Conservation (phyloP, 2,113 vertebrate genomes). For the Pitta sordida region DNA sequence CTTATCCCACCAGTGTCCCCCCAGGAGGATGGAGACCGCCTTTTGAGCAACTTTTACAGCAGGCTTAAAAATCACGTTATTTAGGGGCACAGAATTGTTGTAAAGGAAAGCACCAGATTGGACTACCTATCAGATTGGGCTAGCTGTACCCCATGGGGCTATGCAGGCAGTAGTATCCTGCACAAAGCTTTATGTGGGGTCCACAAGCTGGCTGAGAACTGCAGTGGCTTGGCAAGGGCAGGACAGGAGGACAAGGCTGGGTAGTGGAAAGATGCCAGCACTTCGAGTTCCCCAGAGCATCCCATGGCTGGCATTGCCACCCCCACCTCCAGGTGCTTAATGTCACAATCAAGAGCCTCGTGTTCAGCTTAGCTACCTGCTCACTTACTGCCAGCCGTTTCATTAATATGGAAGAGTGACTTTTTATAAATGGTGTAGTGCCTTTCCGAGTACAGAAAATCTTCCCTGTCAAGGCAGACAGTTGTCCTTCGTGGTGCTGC, state of each 20-base stretch:
- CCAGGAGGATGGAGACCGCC: neutral
- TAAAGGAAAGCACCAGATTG: neutral
- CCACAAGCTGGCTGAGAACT: neutral
- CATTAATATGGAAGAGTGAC: neutral
- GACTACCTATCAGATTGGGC: neutral
- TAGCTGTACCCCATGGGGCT: neutral
- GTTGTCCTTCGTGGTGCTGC: neutral
- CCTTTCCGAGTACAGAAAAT: neutral
- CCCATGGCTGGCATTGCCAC: neutral
- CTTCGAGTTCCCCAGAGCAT: neutral
- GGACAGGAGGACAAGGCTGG: neutral
- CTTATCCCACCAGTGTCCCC: neutral
- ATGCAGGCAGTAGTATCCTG: neutral
- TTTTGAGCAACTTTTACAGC: neutral
- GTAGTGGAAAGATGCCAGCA: neutral
- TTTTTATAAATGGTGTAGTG: neutral
- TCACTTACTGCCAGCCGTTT: neutral
- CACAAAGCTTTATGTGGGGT: neutral
- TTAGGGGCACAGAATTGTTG: neutral
- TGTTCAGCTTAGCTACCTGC: neutral
- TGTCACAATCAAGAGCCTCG: neutral
- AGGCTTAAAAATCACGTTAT: neutral
- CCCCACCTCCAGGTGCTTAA: neutral
- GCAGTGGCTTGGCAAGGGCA: neutral
- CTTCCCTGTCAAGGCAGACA: neutral